Base-by-base conservation (phyloP, 2,888 invertebrate genomes). In the Amiota mariae region DNA sequence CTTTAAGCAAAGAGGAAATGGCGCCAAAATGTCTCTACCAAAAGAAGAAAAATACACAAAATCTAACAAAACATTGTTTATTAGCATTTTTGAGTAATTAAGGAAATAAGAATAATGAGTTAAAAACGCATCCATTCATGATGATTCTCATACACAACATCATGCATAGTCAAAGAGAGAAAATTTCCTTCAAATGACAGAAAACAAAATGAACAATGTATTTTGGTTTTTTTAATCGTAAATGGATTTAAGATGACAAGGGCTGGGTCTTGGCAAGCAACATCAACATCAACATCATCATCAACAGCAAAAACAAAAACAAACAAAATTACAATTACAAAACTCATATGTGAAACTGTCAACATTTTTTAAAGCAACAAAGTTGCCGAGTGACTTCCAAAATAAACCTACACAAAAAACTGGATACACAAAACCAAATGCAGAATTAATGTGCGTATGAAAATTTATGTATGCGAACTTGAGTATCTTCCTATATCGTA, bases 31-130 rank as follows among this genome's bases (percentile, higher is more conserved):
- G 67, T 51, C 67, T 18, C 51, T 24, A 6, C 8, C 6, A 36
- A 36, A 36, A 36, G 36, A 36, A 36, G 4, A 36, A 36, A 36
- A 6, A 36, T 36, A 36, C 6, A 36, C 36, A 6, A 6, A 36
- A 4, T 36, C 36, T 9, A 18, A 70, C 73, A 73, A 18, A 78
- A 80, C 77, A 67, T 73, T 64, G 48, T 76, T 80, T 77, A 76
- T 75, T 80, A 77, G 81, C 80, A 77, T 82, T 84, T 36, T 84
- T 85, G 77, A 76, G 77, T 80, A 86, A 84, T 84, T 84, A 85
- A 82, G 84, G 78, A 71, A 61, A 78, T 67, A 67, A 72, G 68
- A 63, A 72, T 72, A 54, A 54, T 15, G 15, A 54, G 6, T 1
- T n/a, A 54, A 54, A 54, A 54, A 54, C 13, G 10, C 1, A 54